Base-by-base conservation (phyloP, 2,888 invertebrate species). In the Exocentrus adspersus region DNA sequence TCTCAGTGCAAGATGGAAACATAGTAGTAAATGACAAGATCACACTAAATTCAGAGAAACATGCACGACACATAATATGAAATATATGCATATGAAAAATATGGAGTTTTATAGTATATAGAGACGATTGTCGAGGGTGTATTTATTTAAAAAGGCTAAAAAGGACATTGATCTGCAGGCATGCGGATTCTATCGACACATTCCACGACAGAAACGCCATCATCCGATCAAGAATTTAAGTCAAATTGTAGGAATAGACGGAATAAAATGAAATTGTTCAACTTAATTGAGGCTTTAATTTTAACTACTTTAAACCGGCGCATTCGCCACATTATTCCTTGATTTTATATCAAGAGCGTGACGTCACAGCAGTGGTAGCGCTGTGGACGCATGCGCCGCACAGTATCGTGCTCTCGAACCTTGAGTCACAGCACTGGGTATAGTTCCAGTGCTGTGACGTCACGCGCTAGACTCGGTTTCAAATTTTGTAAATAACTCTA, bases 101-200 rank as follows among this genome's bases (percentile, higher is more conserved):
- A 79, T 77, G 75, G 71, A 75, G 72, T 76, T 74, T 73, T 77
- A 75, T 76, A 78, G 72, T 71, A 71, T 71, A 68, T 72, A 77
- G 74, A 78, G 74, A 78, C 79, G 83, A 83, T 83, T 83, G 83
- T 83, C 83, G 73, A 80, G 78, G 79, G 75, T 74, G 64, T 70
- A 68, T 72, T 65, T 56, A 65, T 68, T 67, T n/a, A 78, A 79
- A 77, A 82, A 80, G 80, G 80, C 80, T 78, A 74, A 72, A n/a
- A 76, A 78, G 79, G 78, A 77, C 77, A 79, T 78, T 75, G 70
- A 76, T 69, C 68, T 64, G 68, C 68, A 74, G 72, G 69, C 73
- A 70, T 72, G 72, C 74, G 72, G 71, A 69, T 65, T 67, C 67
- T 62, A 43, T 46, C 50, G 45, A 46, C 30, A 70, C 62, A 64